These are phyloP conservation scores for Motacilla alba DNA, from an alignment of 2,113 vertebrate species.

Conservation along the genomic window DNA sequence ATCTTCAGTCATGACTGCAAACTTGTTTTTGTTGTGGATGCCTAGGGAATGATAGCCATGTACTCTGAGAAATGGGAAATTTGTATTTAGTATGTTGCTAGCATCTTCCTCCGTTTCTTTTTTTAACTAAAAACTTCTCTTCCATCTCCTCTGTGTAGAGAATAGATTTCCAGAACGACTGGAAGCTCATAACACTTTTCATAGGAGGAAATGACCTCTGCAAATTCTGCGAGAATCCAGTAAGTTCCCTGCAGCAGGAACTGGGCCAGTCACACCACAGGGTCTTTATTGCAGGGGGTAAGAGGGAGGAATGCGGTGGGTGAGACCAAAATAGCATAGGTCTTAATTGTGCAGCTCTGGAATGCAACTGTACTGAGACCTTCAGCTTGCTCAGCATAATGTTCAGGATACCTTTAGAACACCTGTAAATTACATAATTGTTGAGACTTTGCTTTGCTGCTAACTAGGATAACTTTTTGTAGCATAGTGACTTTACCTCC, in stretches of 20 bases:
- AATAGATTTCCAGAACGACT: conserved; percentile 71
- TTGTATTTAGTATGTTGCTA: background rate
- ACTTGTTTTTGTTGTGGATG: background rate
- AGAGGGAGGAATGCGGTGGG: background rate
- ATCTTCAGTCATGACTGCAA: background rate
- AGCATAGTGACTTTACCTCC: background rate
- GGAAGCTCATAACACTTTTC: conserved; percentile 80
- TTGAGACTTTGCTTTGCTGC: background rate
- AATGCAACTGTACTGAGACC: background rate
- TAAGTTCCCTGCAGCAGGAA: conserved; percentile 39
- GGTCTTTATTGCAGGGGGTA: background rate
- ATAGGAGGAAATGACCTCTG: conserved; percentile 80
- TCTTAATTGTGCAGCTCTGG: background rate
- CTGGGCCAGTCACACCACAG: background rate
- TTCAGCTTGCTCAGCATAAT: background rate
- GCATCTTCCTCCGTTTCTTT: background rate
- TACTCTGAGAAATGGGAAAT: background rate
- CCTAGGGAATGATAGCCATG: background rate
- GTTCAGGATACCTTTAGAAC: background rate
- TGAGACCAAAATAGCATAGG: background rate
- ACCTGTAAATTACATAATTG: background rate
- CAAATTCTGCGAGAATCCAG: conserved; percentile 1
- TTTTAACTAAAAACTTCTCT: background rate
- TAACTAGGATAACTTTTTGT: background rate
- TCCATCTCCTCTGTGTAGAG: conserved; percentile 46